These are phyloP conservation scores for Tauraco hartlaubi DNA, from an alignment of 2,797 vertebrate genomes.

Conservation along the genomic window DNA sequence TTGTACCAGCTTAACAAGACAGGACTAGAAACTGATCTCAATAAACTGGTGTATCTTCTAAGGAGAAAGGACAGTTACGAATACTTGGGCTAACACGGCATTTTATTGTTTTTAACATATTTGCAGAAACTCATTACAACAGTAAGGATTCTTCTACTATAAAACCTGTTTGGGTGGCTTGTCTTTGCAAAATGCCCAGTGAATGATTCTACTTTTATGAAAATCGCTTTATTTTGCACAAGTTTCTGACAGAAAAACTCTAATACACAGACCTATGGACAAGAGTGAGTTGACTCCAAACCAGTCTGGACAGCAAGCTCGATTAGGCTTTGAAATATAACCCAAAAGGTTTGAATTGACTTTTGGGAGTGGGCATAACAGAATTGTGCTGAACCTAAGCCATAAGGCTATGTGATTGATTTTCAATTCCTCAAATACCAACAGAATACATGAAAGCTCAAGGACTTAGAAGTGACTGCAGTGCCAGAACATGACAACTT, in stretches of 20 bases:
- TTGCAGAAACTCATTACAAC: not conserved
- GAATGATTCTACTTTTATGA: not conserved
- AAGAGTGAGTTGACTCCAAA: slow-evolving; percentile 46
- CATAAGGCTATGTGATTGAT: slow-evolving; percentile 57
- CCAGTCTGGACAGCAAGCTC: slow-evolving; percentile 37
- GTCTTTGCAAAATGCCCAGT: not conserved
- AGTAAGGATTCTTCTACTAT: not conserved
- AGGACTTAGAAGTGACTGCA: slow-evolving; percentile 30
- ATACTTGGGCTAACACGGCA: not conserved
- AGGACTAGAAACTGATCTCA: not conserved
- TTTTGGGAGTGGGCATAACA: slow-evolving; percentile 60
- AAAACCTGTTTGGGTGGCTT: not conserved
- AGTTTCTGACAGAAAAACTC: slow-evolving; percentile 23
- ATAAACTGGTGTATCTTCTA: not conserved
- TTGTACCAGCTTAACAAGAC: not conserved
- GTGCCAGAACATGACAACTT: slow-evolving; percentile 15
- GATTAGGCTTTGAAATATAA: slow-evolving; percentile 69
- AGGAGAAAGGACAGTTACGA: not conserved
- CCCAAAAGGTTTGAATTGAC: slow-evolving; percentile 59
- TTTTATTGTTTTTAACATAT: not conserved
- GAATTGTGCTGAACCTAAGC: slow-evolving; percentile 57
- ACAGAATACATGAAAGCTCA: slow-evolving; percentile 37
- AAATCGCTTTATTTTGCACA: not conserved
- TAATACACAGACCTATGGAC: slow-evolving; percentile 29
- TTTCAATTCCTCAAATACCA: slow-evolving; percentile 67